These are phyloP conservation scores for Pseudolaguvia tuberculata DNA, from an alignment of 2,113 vertebrate species.

Conservation along the genomic window DNA sequence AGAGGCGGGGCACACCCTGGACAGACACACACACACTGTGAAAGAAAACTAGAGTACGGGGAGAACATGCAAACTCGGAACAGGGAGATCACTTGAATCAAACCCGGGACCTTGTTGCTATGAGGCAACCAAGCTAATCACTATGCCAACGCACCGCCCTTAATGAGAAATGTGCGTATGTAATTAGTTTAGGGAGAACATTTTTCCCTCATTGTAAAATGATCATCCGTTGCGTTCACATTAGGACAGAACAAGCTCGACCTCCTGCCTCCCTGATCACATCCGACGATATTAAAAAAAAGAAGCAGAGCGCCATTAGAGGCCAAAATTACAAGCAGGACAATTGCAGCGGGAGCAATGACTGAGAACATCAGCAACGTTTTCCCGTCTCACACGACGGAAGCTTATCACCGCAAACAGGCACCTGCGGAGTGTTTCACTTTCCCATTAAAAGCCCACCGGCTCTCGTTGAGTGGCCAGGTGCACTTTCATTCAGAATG, in stretches of 20 bases:
- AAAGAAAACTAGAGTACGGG: too few species aligned
- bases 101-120: too few species aligned
- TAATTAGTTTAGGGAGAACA: not conserved
- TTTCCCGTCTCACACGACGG: slow-evolving; percentile 25
- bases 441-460: slow-evolving; percentile 27
- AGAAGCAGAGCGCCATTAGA: not conserved
- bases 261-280: not conserved
- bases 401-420: slow-evolving; percentile 30
- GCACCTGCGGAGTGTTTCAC: slow-evolving; percentile 23
- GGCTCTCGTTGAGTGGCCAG: slow-evolving; percentile 15
- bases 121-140: too few species aligned
- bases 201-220: not conserved
- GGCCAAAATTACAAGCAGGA: not conserved
- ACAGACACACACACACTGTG: too few species aligned
- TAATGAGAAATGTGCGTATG: not conserved
- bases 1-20: too few species aligned
- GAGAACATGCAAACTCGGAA: too few species aligned
- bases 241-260: not conserved
- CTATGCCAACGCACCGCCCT: too few species aligned
- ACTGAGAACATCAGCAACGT: not conserved
- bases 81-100: too few species aligned
- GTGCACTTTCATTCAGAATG: slow-evolving; percentile 24
- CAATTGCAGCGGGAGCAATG: slow-evolving; percentile 9
- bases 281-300: not conserved
- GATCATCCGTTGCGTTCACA: not conserved